Evolutionary conservation across 2,888 invertebrate species (phyloP), one percentile per base, ranked within the genome.

Genomic region (Marasmarcha lunaedactyla): DNA sequence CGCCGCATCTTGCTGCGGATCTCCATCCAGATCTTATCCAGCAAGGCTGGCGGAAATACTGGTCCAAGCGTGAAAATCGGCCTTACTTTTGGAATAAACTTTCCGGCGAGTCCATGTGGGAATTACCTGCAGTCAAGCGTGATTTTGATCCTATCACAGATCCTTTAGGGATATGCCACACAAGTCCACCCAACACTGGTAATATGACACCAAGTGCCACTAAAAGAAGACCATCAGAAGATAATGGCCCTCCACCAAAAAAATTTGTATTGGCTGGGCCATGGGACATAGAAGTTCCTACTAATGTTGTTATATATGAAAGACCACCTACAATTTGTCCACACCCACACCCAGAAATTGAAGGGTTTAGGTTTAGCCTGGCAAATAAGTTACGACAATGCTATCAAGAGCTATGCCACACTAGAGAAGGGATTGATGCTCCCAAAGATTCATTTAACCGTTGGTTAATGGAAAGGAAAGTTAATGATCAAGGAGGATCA

Each of bases 41-140:
- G 61, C 94, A 94, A 63, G 98, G 97, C 3, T 98, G 98, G 98
- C 89, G 96, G 45, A 95, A 94, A 58, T 97, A 94, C 71, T 98
- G 97, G 97, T 97, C 97, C 13, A 94, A 95, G 63, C 85, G 97
- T 40, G 97, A 98, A 71, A 95, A 93, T 63, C 86, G 97, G 15
- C 95, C 95, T 1, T 98, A 98, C 70, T 98, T 93, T 77, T 98
- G 97, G 94, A 98, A 98, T 69, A 96, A 96, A 78, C 77, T 93
- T 14, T 95, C 95, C 0, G 95, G 96, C 39, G 95, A 97, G 77
- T 97, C 97, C n/a, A 84, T 97, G 52, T 98, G 98, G 98, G 97
- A 98, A 69, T 89, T 95, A 87, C 97, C 97, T 10, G 87, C 89
- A n/a, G 73, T 89, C 7, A 90, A 90, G 61, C 87, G 89, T 43